Evolutionary conservation across 2,797 vertebrate species (phyloP), one percentile per base, ranked within the genome.

Genomic region (Dendrocincla fuliginosa): DNA sequence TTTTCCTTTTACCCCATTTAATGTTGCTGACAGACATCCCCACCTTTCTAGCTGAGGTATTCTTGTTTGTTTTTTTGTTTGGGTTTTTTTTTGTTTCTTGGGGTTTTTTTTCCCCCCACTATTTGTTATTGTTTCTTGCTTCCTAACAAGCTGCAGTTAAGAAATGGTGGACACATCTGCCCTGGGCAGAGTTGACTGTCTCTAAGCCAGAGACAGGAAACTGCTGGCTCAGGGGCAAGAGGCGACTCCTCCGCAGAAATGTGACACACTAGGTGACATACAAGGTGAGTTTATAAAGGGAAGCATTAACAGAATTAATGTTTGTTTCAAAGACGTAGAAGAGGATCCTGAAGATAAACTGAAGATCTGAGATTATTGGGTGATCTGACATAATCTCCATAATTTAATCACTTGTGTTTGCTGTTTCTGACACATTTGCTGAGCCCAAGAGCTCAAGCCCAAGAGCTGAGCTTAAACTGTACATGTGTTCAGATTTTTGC

Each of bases 131-230:
- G 35, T 39, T 93, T 60, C 87, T 80, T 89, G 37, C 68, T 91
- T 88, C 71, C 50, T 87, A 77, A 94, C 79, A 93, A 88, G 87
- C 84, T 77, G 52, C 56, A 78, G 27, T 79, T 93, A 75, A 87
- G 75, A 78, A 94, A 89, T 50, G 67, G 68, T 20, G 81, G 71
- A 52, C 50, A 83, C 68, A 83, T 80, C 44, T 64, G 73, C 46
- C 78, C 61, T 47, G 57, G 44, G 30, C 49, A 63, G 49, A 90
- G 92, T 5, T 88, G 93, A 73, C 77, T 79, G 44, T 70, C 44
- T 92, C 55, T 84, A 84, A 79, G 39, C 30, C 52, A 83, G 56
- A 85, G 68, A 63, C 13, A 68, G 64, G 75, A 89, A 75, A 80
- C 84, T 82, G 60, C 84, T 92, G 86, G 59, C 71, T 79, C 52